Percentiles rank a stretch among this genome's conserved stretches.
Evolutionary conservation across 2,888 invertebrate species (phyloP).

Genomic region (Toxonevra muliebris): DNA sequence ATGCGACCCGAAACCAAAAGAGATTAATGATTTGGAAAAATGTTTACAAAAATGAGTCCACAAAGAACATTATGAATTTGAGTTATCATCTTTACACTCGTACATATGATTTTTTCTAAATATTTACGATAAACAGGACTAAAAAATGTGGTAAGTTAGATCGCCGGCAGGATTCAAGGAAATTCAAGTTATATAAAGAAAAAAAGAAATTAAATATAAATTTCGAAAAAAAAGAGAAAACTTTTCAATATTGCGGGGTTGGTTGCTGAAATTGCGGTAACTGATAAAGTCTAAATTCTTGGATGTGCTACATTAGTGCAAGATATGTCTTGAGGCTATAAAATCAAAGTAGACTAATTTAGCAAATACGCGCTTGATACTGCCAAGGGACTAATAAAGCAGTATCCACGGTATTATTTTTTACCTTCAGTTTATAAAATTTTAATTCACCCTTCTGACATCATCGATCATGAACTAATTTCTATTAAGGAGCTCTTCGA

Average conservation of each 20-base stretch:
- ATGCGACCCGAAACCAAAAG: constrained; percentile 35
- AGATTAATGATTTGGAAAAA: constrained; percentile 33
- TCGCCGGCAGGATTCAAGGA: constrained; percentile 16
- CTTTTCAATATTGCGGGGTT: constrained; percentile 31
- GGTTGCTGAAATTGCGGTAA: constrained; percentile 37
- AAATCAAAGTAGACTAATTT: constrained; percentile 34
- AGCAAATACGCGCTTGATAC: constrained; percentile 32
- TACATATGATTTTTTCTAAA: no score
- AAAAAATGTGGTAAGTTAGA: constrained; percentile 33
- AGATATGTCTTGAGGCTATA: constrained; percentile 35
- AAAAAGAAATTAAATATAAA: constrained; percentile 19
- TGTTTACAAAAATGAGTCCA: constrained; percentile 32
- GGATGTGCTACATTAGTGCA: constrained; percentile 35
- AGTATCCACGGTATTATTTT: constrained; percentile 24
- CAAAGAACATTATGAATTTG: constrained; percentile 21
- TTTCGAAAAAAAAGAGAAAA: constrained; percentile 29
- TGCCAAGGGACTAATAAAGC: constrained; percentile 22
- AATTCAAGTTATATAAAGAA: constrained; percentile 25
- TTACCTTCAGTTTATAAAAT: no score
- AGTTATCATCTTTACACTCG: constrained; percentile 28
- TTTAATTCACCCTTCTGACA: constrained; percentile 26
- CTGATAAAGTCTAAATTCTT: constrained; percentile 32
- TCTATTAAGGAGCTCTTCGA: constrained; percentile 23
- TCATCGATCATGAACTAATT: constrained; percentile 14
- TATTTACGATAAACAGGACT: constrained; percentile 30